Evolutionary conservation across 1,140 invertebrate genomes (phyloP), one percentile per base, ranked within the genome.

Genomic region (Bombus impatiens): DNA sequence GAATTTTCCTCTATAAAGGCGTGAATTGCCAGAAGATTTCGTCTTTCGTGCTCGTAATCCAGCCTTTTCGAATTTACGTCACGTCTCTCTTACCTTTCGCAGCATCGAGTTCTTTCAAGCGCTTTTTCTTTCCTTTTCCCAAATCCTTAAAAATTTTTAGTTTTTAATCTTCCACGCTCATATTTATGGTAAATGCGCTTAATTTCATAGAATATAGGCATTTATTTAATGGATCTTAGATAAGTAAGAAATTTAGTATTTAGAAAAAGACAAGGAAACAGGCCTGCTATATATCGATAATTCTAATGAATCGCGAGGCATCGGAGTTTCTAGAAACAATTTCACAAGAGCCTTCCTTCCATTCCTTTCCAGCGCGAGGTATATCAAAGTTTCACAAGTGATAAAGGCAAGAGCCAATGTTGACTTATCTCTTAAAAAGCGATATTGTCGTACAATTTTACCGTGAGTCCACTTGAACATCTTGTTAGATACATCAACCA

Each of bases 41-140:
- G 79, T 44, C 71, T 76, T 75, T 86, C 71, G n/a, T 68, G 44
- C 35, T 86, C 53, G 78, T 86, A 82, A 86, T 74, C 77, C 84
- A 81, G n/a, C 78, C 44, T 53, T 82, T 81, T 75, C 71, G 71
- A 82, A 82, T 67, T 81, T 53, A 12, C 84, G 10, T 57, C 70
- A 32, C 32, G 47, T 47, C 12, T 35, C 62, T 15, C 13, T 57
- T 40, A 9, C 28, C 22, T 13, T 53, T 77, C 42, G 22, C 3
- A 42, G 13, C 28, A 40, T 68, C 67, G 67, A 68, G 47, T 53
- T 53, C 47, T 68, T 68, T 22, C 67, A 68, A 35, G 3, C 8
- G 13, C 8, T 9, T 3, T 10, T 25, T 10, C 35, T 13, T 18
- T 37, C 1, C 13, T 13, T 28, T 70, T 40, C 40, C 6, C 3